phyloP scores from a whole-genome alignment of 2,797 vertebrate species.

The Dendrocincla fuliginosa region DNA sequence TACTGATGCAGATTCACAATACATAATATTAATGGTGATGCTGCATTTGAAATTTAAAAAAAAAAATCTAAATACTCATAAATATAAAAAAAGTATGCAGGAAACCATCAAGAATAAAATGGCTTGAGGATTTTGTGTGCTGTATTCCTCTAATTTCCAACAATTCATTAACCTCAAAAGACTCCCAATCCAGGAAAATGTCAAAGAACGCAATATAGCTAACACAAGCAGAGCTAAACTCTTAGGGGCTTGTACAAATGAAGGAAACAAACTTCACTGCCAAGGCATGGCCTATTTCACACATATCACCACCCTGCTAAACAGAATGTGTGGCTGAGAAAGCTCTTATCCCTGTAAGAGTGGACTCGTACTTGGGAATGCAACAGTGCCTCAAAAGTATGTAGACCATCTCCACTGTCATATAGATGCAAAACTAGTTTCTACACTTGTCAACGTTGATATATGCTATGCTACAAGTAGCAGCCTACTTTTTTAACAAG shows the following conservation, averaged over 20 bases:
- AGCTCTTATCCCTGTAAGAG: not conserved
- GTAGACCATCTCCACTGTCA: not conserved
- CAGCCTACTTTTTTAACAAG: not conserved
- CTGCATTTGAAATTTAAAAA: not conserved
- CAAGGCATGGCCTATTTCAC: not conserved
- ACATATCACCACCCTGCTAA: not conserved
- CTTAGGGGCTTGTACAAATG: not conserved
- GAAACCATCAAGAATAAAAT: not conserved
- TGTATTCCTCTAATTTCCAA: not conserved
- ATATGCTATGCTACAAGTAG: not conserved
- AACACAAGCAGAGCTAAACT: not conserved
- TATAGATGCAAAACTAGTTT: not conserved
- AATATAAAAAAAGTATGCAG: not conserved
- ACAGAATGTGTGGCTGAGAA: not conserved
- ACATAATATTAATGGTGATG: not conserved
- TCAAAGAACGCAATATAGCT: not conserved
- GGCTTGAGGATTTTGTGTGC: not conserved
- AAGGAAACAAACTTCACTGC: not conserved
- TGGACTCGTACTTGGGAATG: not conserved
- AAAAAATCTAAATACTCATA: not conserved
- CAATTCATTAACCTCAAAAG: not conserved
- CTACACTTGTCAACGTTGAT: not conserved
- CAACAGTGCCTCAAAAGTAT: not conserved
- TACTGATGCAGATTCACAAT: not conserved
- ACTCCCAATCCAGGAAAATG: not conserved